Base-by-base conservation (phyloP, 1,140 invertebrate genomes). In the Steinernema feltiae region DNA sequence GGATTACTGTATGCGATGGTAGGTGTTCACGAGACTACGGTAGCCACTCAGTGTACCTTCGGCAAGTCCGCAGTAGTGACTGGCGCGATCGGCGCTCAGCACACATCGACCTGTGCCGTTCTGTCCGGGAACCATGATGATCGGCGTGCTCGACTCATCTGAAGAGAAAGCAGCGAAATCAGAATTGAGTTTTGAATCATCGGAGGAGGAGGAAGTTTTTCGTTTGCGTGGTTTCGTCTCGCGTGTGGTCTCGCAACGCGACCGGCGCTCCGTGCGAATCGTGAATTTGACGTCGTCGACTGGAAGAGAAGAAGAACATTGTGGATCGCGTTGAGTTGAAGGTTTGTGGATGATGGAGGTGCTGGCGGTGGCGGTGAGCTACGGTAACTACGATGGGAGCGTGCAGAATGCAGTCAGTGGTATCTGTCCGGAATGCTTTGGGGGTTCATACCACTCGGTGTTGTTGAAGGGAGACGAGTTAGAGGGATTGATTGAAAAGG, bases 71-170 rank as follows among this genome's bases (percentile, higher is more conserved):
- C 84, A 85, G 71, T 82, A 85, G 73, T 85, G 84, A 15, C 79
- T 79, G 18, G 84, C 85, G 72, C 84, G 85, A 73, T 85, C 84
- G 63, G 84, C 84, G 41, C 84, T 86, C 35, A 85, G 76, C 30
- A 85, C 75, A 53, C 84, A 85, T 53, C 80, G 70, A 35, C 83
- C 84, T 2, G 75, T 82, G 29, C 75, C 78, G 70, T 83, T 86
- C 32, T 70, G 41, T 31, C 76, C 73, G 12, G 74, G 32, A 21
- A 78, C 74, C 27, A 73, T 48, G 35, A 71, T 63, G 53, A 63
- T 63, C 53, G 53, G 53, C 53, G 53, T 63, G 53, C 12, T 41
- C 12, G 70, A 71, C 35, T 71, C 70, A 71, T 32, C 30, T 71
- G 70, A 71, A 71, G 30, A 7, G 70, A 71, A 46, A 71, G 7